Conservation (phyloP, 2,888 invertebrate genomes). For the Agriopis marginaria region DNA sequence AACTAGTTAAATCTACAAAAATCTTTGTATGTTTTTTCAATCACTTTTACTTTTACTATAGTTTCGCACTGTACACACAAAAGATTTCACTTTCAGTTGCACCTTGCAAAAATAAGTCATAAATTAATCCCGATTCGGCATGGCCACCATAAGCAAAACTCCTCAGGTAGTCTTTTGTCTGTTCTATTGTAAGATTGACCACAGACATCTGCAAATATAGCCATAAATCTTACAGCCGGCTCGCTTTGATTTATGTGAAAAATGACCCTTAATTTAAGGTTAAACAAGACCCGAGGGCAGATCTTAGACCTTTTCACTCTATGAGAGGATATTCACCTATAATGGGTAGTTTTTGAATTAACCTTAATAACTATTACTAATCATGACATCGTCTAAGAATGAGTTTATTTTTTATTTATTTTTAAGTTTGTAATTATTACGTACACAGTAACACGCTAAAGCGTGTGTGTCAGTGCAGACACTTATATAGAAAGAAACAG, state of each 20-base stretch:
- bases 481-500: too few species aligned
- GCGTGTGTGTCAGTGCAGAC: too few species aligned
- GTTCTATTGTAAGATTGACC: conserved; percentile 64
- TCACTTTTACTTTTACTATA: neutral
- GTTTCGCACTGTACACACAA: neutral
- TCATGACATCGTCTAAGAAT: neutral
- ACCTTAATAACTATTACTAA: neutral
- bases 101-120: conserved; percentile 64
- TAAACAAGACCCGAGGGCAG: conserved; percentile 71
- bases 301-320: conserved; percentile 54
- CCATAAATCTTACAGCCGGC: conserved; percentile 81
- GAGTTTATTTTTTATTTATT: neutral
- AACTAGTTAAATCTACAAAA: neutral
- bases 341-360: conserved; percentile 58
- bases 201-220: conserved; percentile 67
- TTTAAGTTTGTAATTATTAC: too few species aligned
- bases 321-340: conserved; percentile 57
- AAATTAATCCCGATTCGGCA: conserved; percentile 63
- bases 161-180: conserved; percentile 70
- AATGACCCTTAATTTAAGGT: conserved; percentile 86
- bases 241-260: conserved; percentile 86
- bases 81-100: conserved; percentile 68
- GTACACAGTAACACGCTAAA: too few species aligned
- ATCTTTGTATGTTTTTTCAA: neutral
- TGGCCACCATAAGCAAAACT: conserved; percentile 57